These are phyloP conservation scores for Chitala chitala DNA, from an alignment of 2,113 vertebrate genomes.

Conservation along the genomic window DNA sequence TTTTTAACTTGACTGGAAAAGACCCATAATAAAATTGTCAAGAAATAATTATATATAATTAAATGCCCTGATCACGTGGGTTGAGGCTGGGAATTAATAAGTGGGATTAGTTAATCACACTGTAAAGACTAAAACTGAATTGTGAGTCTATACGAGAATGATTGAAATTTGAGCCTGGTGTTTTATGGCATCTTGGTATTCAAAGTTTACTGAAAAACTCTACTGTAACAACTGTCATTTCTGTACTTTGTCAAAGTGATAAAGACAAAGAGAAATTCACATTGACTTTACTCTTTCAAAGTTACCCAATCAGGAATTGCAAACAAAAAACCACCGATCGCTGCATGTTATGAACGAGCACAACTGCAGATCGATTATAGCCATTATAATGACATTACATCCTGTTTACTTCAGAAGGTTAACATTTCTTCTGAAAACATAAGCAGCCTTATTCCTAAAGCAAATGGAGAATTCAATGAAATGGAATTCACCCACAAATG, in stretches of 20 bases:
- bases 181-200: background rate
- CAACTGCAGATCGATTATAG: background rate
- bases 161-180: background rate
- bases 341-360: background rate
- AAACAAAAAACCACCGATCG: background rate
- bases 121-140: background rate
- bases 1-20: background rate
- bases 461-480: too few species aligned
- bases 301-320: background rate
- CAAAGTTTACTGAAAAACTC: background rate
- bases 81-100: background rate
- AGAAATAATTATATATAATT: constrained; percentile 2
- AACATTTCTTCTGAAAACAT: too few species aligned
- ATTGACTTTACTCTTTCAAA: background rate
- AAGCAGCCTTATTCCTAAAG: too few species aligned
- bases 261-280: background rate
- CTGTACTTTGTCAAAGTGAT: background rate
- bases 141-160: background rate
- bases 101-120: background rate
- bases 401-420: too few species aligned
- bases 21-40: background rate
- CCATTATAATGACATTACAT: background rate
- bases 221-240: background rate
- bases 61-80: background rate
- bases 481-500: too few species aligned